These are phyloP conservation scores for Actinostola sp. DNA, from an alignment of 92 coral and sea anemone genomes.

Conservation along the genomic window DNA sequence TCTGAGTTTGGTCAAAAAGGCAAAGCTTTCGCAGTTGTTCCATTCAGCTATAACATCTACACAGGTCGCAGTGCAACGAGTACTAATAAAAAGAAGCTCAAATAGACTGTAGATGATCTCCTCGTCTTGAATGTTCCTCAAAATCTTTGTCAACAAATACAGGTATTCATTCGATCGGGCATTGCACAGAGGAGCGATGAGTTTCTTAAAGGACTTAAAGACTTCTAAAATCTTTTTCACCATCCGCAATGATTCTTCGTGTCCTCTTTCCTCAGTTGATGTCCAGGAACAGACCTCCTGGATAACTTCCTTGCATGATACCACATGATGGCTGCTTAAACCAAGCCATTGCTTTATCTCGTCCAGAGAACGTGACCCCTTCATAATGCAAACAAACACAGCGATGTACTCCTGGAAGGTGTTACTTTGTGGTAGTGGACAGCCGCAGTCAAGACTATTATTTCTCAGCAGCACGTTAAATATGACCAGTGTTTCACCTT, in stretches of 20 bases:
- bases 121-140: slow-evolving; percentile 4
- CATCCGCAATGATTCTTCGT: slow-evolving; percentile 6
- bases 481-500: not conserved
- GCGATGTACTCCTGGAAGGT: slow-evolving; percentile 19
- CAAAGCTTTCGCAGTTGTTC: slow-evolving; percentile 18
- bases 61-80: slow-evolving; percentile 5
- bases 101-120: slow-evolving; percentile 3
- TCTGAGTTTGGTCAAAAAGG: not conserved
- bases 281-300: slow-evolving; percentile 32
- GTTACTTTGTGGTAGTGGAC: not conserved
- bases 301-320: slow-evolving; percentile 48
- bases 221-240: slow-evolving; percentile 1
- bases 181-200: not conserved
- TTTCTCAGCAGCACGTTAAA: not conserved
- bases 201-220: not conserved
- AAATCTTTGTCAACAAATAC: slow-evolving; percentile 6
- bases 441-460: too few relatives aligned
- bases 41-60: slow-evolving; percentile 1
- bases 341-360: slow-evolving; percentile 31
- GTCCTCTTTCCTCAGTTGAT: not conserved
- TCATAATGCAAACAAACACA: slow-evolving; percentile 29
- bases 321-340: slow-evolving; percentile 18
- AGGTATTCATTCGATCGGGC: not conserved
- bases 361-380: slow-evolving; percentile 19
- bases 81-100: slow-evolving; percentile 12